These are phyloP conservation scores for Sceloporus tristichus DNA, from an alignment of 2,113 vertebrate genomes.

Conservation along the genomic window DNA sequence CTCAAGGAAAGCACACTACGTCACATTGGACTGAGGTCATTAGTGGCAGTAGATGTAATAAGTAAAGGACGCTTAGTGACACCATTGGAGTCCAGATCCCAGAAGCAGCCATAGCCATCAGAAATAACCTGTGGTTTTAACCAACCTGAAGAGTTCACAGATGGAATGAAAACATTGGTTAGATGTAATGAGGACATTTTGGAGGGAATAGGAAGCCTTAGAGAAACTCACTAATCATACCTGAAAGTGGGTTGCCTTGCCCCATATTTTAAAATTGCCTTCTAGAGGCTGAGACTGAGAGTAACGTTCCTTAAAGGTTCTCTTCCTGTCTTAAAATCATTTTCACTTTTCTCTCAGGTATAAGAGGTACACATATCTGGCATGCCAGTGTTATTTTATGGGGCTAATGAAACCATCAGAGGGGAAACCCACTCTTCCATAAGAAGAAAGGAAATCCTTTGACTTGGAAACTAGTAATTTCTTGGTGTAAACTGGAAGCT, in stretches of 20 bases:
- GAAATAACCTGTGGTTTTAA: not conserved
- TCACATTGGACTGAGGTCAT: not conserved
- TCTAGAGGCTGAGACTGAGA: not conserved
- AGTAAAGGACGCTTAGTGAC: not conserved
- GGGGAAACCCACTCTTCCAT: no score
- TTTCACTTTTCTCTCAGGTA: not conserved
- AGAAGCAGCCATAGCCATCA: not conserved
- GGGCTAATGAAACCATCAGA: not conserved
- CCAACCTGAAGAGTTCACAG: not conserved
- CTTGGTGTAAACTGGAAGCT: no score
- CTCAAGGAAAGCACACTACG: not conserved
- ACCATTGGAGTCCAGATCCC: no score
- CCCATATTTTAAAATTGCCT: not conserved
- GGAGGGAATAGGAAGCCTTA: not conserved
- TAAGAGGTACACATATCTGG: not conserved
- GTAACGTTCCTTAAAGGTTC: not conserved
- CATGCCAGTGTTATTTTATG: not conserved
- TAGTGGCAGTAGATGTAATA: not conserved
- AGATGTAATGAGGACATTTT: not conserved
- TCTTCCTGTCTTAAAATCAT: not conserved
- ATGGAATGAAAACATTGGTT: constrained; percentile 21
- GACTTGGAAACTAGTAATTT: no score
- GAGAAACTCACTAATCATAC: not conserved
- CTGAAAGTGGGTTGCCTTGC: not conserved
- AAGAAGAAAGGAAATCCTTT: no score